Evolutionary conservation across 2,797 vertebrate genomes (phyloP).

Genomic region (Alfaro cultratus): DNA sequence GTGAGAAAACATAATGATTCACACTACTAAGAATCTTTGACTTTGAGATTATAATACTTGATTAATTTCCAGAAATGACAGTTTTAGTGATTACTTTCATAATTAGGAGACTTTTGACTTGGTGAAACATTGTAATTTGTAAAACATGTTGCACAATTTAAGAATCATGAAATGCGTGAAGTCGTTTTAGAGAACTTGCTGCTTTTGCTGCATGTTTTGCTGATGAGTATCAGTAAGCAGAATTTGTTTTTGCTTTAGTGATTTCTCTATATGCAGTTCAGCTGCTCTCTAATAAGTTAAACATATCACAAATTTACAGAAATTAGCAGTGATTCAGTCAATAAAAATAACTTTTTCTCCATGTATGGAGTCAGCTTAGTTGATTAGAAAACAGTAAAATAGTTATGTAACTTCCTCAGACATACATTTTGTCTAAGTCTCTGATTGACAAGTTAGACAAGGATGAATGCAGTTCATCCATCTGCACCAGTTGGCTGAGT

Average conservation of each 20-base stretch:
- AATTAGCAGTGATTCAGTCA: conserved; percentile 5
- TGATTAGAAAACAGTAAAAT: neutral
- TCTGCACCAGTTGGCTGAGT: conserved; percentile 52
- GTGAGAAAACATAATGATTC: neutral
- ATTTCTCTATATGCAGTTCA: conserved; percentile 1
- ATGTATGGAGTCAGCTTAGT: neutral
- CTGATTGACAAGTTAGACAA: conserved; percentile 45
- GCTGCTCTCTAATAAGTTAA: neutral
- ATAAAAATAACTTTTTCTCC: conserved; percentile 5
- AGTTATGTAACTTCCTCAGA: conserved; percentile 17
- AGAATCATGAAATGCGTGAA: neutral
- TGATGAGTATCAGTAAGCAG: conserved; percentile 1
- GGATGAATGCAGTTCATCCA: conserved; percentile 50
- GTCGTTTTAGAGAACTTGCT: neutral
- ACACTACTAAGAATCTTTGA: neutral
- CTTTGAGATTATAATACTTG: neutral
- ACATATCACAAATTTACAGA: neutral
- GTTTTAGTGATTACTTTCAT: neutral
- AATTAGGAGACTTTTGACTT: neutral
- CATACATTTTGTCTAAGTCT: conserved; percentile 33
- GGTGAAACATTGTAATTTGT: neutral
- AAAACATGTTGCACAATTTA: conserved; percentile 1
- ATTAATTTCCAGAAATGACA: conserved; percentile 1
- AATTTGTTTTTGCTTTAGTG: neutral
- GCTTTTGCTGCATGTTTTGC: neutral